These are phyloP conservation scores for Zaprionus obscuricornis DNA, from an alignment of 2,888 invertebrate species.

Conservation along the genomic window DNA sequence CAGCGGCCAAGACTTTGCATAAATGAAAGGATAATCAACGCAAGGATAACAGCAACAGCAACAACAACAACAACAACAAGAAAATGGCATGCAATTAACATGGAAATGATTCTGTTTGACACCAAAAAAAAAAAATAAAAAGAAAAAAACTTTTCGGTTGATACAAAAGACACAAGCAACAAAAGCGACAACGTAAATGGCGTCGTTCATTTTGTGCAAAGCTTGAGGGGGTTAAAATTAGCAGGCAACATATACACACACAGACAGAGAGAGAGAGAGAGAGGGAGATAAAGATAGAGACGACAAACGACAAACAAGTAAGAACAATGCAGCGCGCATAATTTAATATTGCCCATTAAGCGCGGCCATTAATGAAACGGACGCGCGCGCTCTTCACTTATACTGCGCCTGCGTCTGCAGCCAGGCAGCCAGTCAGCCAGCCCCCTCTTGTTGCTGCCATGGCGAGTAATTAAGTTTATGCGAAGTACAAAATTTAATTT, in stretches of 20 bases:
- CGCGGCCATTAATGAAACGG: slow-evolving; percentile 81
- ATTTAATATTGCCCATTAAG: slow-evolving; percentile 84
- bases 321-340: slow-evolving; percentile 77
- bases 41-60: slow-evolving; percentile 30
- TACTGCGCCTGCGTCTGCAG: slow-evolving; percentile 51
- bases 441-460: slow-evolving; percentile 37
- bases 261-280: too few relatives aligned
- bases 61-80: slow-evolving; percentile 28
- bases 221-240: slow-evolving; percentile 72
- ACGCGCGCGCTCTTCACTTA: too few relatives aligned
- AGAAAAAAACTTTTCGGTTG: slow-evolving; percentile 28
- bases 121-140: too few relatives aligned
- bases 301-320: slow-evolving; percentile 9
- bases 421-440: slow-evolving; percentile 29
- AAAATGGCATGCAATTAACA: slow-evolving; percentile 79
- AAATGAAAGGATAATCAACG: slow-evolving; percentile 81
- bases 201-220: slow-evolving; percentile 1
- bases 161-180: slow-evolving; percentile 59
- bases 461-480: slow-evolving; percentile 80
- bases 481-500: slow-evolving; percentile 80
- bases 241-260: slow-evolving; percentile 40
- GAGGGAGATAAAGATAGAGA: background rate
- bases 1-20: slow-evolving; percentile 78
- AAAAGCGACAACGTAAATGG: slow-evolving; percentile 41
- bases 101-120: slow-evolving; percentile 77